These are phyloP conservation scores for Metaphire vulgaris DNA, from an alignment of 1,140 invertebrate genomes.

Conservation along the genomic window DNA sequence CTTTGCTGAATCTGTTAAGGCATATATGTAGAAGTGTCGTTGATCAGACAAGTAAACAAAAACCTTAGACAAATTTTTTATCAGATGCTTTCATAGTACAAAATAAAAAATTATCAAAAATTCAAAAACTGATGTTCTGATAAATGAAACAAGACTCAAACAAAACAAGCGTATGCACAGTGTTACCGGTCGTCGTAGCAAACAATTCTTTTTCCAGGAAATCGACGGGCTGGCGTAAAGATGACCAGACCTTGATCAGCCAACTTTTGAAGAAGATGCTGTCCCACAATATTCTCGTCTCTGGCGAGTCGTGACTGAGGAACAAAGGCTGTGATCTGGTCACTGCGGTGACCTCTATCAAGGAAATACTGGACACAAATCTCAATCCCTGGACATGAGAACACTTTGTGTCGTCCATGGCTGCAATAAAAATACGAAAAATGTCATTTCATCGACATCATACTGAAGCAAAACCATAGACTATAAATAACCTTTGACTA, in stretches of 20 bases:
- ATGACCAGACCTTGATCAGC: slow-evolving; percentile 79
- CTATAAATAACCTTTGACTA: too few relatives aligned
- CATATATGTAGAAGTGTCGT: too few relatives aligned
- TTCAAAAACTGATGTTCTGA: too few relatives aligned
- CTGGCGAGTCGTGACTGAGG: slow-evolving; percentile 60
- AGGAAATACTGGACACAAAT: slow-evolving; percentile 46
- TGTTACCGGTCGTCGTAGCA: slow-evolving; percentile 77
- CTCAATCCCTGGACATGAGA: slow-evolving; percentile 47
- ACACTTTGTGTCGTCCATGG: slow-evolving; percentile 57
- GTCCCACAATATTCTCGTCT: slow-evolving; percentile 56
- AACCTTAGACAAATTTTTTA: too few relatives aligned
- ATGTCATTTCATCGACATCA: not conserved
- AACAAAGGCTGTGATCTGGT: slow-evolving; percentile 83
- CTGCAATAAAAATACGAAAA: slow-evolving; percentile 55
- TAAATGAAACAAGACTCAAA: not conserved
- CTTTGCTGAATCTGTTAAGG: too few relatives aligned
- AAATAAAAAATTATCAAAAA: too few relatives aligned
- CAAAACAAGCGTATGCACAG: not conserved
- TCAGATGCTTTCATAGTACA: too few relatives aligned
- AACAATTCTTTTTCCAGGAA: slow-evolving; percentile 76
- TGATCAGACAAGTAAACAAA: too few relatives aligned
- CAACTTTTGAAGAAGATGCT: slow-evolving; percentile 79
- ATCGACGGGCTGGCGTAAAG: slow-evolving; percentile 84
- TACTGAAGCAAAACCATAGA: too few relatives aligned
- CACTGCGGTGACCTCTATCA: slow-evolving; percentile 38